Percentiles rank a stretch among this genome's conserved stretches.
These are phyloP conservation scores for Apus apus DNA, from an alignment of 2,113 vertebrate species.

Conservation along the genomic window DNA sequence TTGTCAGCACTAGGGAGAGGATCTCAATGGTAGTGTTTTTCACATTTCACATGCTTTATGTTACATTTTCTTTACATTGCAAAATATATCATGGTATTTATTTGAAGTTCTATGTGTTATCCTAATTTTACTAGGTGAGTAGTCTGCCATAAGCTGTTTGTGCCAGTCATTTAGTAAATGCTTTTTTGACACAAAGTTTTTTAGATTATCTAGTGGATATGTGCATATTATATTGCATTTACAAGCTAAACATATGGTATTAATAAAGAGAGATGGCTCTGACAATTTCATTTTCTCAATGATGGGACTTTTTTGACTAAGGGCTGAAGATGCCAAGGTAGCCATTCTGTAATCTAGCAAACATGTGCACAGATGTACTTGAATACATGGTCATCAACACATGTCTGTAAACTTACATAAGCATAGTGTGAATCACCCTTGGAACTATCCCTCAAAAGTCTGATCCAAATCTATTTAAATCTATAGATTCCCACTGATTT, in stretches of 20 bases:
- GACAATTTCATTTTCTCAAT: conserved; percentile 18
- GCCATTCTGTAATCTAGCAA: conserved; percentile 13
- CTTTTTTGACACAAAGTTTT: not conserved
- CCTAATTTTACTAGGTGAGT: not conserved
- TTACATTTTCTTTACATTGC: not conserved
- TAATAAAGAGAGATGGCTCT: not conserved
- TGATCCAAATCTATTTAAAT: conserved; percentile 6
- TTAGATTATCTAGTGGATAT: not conserved
- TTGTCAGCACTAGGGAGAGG: not conserved
- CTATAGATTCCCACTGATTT: not conserved
- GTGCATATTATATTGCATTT: not conserved
- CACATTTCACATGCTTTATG: not conserved
- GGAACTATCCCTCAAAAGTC: not conserved
- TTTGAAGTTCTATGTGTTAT: not conserved
- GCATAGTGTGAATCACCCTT: conserved; percentile 27
- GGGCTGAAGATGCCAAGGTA: not conserved
- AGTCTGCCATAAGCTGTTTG: not conserved
- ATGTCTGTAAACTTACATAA: not conserved
- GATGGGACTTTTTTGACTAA: not conserved
- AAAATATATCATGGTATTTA: not conserved
- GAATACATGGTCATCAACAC: not conserved
- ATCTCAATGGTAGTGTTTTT: not conserved
- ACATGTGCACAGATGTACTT: not conserved
- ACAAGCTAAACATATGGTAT: not conserved
- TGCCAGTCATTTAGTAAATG: not conserved